A percentile compares a stretch with the other conserved stretches of the same genome.
These are phyloP conservation scores for Bacillus rossius DNA, from an alignment of 1,140 invertebrate species.

Conservation along the genomic window DNA sequence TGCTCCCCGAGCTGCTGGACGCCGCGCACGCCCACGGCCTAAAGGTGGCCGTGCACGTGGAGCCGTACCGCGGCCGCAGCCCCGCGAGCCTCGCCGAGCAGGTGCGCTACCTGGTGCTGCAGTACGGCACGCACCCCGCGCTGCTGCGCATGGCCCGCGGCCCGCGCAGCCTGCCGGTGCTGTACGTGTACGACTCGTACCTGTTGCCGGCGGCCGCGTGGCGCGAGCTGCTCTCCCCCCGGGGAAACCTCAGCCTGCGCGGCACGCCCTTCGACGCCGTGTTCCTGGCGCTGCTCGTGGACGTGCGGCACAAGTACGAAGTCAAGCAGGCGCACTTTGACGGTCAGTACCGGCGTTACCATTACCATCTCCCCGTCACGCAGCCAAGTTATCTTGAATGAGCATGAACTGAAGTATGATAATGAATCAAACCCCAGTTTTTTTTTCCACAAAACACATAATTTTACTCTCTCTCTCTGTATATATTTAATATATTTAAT, in stretches of 20 bases:
- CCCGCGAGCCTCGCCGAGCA: constrained; percentile 42
- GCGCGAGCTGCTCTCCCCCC: constrained; percentile 44
- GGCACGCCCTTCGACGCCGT: constrained; percentile 49
- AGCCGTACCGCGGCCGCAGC: constrained; percentile 42
- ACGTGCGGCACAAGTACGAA: constrained; percentile 42
- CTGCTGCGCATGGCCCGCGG: constrained; percentile 47
- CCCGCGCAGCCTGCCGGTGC: constrained; percentile 43
- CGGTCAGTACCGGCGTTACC: constrained; percentile 36
- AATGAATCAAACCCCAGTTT: too few relatives aligned
- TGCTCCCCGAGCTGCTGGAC: constrained; percentile 42
- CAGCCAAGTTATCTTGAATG: too few relatives aligned
- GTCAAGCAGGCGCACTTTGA: constrained; percentile 53
- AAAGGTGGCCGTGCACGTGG: constrained; percentile 45
- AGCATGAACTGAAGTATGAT: too few relatives aligned
- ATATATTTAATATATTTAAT: too few relatives aligned
- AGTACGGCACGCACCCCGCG: constrained; percentile 42
- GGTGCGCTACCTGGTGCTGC: constrained; percentile 36
- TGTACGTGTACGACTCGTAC: constrained; percentile 55
- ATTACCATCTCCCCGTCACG: too few relatives aligned
- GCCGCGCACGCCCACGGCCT: constrained; percentile 40
- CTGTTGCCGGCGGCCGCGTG: constrained; percentile 45
- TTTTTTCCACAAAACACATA: too few relatives aligned
- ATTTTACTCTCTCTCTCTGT: too few relatives aligned
- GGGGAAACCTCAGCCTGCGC: constrained; percentile 45
- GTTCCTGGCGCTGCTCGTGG: constrained; percentile 49